phyloP scores from a whole-genome alignment of 2,888 invertebrate species.

The Acanthoscelides obtectus region DNA sequence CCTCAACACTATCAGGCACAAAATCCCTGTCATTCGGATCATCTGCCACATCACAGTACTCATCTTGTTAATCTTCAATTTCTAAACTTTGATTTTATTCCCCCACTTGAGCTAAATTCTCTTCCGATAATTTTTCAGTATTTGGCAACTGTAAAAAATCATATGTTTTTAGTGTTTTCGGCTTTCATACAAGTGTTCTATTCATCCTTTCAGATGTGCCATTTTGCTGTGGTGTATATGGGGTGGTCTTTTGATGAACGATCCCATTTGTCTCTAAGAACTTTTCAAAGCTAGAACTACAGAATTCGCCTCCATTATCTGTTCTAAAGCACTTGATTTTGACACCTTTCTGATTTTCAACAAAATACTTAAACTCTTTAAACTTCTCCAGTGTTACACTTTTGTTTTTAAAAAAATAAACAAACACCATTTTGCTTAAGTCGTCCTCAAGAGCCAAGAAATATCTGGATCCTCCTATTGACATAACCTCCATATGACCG shows the following conservation, averaged over 20 bases:
- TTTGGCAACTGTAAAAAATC: too few relatives aligned
- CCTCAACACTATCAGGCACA: too few relatives aligned
- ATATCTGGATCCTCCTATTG: constrained; percentile 8
- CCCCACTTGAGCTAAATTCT: too few relatives aligned
- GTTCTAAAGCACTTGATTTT: constrained; percentile 14
- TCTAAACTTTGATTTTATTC: too few relatives aligned
- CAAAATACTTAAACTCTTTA: constrained; percentile 13
- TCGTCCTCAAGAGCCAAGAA: constrained; percentile 5
- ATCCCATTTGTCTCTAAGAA: constrained; percentile 6
- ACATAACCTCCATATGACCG: constrained; percentile 10
- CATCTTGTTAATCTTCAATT: too few relatives aligned
- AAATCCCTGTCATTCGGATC: too few relatives aligned
- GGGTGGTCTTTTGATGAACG: constrained; percentile 7
- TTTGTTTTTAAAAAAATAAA: constrained; percentile 8
- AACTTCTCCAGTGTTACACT: constrained; percentile 7
- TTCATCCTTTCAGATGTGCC: constrained; percentile 27
- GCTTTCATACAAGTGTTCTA: too few relatives aligned
- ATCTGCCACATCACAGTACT: too few relatives aligned
- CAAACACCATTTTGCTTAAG: constrained; percentile 1
- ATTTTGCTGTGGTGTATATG: constrained; percentile 13
- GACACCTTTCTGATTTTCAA: constrained; percentile 16
- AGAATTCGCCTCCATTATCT: constrained; percentile 18
- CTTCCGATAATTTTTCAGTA: too few relatives aligned
- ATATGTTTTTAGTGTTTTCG: too few relatives aligned
- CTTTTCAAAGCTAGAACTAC: constrained; percentile 1